Base-by-base conservation (phyloP, 2,113 vertebrate species). In the Martes martes region DNA sequence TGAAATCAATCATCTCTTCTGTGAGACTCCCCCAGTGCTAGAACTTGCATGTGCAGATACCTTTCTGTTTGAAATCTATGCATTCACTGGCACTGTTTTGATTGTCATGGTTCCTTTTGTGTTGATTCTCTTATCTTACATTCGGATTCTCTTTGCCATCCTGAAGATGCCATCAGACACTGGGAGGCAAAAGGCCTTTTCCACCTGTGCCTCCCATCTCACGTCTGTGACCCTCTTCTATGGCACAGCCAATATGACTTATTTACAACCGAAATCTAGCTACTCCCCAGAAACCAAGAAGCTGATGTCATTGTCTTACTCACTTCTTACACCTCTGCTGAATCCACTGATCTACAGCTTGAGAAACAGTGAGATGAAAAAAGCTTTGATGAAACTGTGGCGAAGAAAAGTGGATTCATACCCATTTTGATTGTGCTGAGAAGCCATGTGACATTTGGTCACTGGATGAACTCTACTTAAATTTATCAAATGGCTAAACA, bases 181-280 rank as follows among this genome's bases (percentile, higher is more conserved):
- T 7, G 97, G 97, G 33, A 97, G 96, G 39, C 85, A 97, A 57
- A 98, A 98, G 61, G 92, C 97, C 63, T 98, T 98, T 63, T 98
- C 97, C n/a, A 98, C 97, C 2, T 98, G 95, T 97, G 97, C 91
- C 33, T 98, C 97, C 33, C 97, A 98, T 4, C 94, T 98, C 45
- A 98, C 95, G 0, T 97, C 97, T 36, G 96, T 98, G 2, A 98
- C 89, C 36, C 83, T 98, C n/a, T 98, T 97, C 87, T 98, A 94
- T 36, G 96, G 97, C 90, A 98, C 97, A 14, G 98, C 92, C 63
- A 78, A 2, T 23, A 90, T 98, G 84, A 98, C 97, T 14, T 98
- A 98, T 19, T n/a, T 98, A 52, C 96, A 94, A 3, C 98, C 97
- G 0, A 98, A 96, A 71, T 97, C 97, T 28, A 45, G 61, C 74